These are phyloP conservation scores for Pilophorus perplexus DNA, from an alignment of 2,888 invertebrate genomes.

Conservation along the genomic window DNA sequence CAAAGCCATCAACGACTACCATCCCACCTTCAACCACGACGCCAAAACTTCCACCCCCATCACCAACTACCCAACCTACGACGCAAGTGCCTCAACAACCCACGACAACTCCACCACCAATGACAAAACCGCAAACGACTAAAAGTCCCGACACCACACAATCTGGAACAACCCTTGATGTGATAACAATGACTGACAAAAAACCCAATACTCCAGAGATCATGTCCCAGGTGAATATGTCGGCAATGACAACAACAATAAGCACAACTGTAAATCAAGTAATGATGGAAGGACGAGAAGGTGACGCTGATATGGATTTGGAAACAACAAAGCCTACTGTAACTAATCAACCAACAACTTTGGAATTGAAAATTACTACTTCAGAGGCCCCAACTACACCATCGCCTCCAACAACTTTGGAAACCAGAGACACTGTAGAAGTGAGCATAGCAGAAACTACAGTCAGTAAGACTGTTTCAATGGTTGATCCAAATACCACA, in stretches of 20 bases:
- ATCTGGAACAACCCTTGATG: conserved; percentile 33
- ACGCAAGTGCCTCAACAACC: conserved; percentile 1
- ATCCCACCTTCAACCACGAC: conserved; percentile 20
- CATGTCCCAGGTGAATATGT: conserved; percentile 26
- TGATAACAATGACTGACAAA: conserved; percentile 40
- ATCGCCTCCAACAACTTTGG: background rate
- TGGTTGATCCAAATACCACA: conserved; percentile 17
- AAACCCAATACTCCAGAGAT: conserved; percentile 15
- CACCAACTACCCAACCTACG: background rate
- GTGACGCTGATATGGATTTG: conserved; percentile 19
- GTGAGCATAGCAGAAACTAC: conserved; percentile 30
- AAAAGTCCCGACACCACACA: conserved; percentile 28
- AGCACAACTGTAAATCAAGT: conserved; percentile 33
- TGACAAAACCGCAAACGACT: background rate
- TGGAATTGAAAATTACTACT: background rate
- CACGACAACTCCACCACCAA: conserved; percentile 1
- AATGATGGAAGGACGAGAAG: conserved; percentile 23
- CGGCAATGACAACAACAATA: conserved; percentile 35
- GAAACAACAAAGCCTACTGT: background rate
- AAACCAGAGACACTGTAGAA: conserved; percentile 7
- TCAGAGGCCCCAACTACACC: background rate
- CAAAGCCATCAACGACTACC: conserved; percentile 43
- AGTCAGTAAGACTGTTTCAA: conserved; percentile 2
- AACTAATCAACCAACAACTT: background rate
- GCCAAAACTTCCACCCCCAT: background rate